Base-by-base conservation (phyloP, 2,797 vertebrate species). In the Hozukius guyotensis region DNA sequence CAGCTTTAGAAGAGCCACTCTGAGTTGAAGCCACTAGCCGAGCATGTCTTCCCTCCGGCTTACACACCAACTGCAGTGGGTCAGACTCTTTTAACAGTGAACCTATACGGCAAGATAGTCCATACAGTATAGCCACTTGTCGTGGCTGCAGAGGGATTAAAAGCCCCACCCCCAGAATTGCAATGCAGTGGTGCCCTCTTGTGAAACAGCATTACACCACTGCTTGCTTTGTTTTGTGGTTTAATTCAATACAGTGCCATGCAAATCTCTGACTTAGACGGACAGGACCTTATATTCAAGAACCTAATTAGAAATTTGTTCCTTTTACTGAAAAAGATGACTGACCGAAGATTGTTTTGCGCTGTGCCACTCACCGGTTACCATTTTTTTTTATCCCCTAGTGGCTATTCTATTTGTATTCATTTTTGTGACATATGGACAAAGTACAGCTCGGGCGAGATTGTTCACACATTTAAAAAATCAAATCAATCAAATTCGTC, bases 1-100 rank as follows among this genome's bases (percentile, higher is more conserved):
- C 83, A 86, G 89, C 85, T 88, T 87, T 87, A 52, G 62, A 81
- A 75, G 79, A 65, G 8, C 68, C 78, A 32, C 76, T 85, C 69
- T 64, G 46, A 36, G 55, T 12, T 72, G 77, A 72, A 84, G 68
- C 78, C 61, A 75, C 36, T 42, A 76, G 42, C 66, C 25, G 65
- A 78, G 68, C 72, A n/a, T 86, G 75, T 79, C 77, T 86, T 83
- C 68, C 81, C 87, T 75, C 59, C 24, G 69, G 85, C 74, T 82
- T 69, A 86, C 81, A 86, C 66, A 76, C 66, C 71, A 63, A 72
- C 77, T 83, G 77, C 42, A 82, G 68, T 42, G 83, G 81, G 77
- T 88, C 81, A 83, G 66, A 72, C 75, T 69, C 71, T 81, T 81
- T 63, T 64, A 69, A 81, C 72, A 38, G 68, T 56, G 77, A 69